Percentiles rank a stretch among this genome's conserved stretches.
Evolutionary conservation across 2,888 invertebrate species (phyloP).

Genomic region (Pyrrhosoma nymphula): DNA sequence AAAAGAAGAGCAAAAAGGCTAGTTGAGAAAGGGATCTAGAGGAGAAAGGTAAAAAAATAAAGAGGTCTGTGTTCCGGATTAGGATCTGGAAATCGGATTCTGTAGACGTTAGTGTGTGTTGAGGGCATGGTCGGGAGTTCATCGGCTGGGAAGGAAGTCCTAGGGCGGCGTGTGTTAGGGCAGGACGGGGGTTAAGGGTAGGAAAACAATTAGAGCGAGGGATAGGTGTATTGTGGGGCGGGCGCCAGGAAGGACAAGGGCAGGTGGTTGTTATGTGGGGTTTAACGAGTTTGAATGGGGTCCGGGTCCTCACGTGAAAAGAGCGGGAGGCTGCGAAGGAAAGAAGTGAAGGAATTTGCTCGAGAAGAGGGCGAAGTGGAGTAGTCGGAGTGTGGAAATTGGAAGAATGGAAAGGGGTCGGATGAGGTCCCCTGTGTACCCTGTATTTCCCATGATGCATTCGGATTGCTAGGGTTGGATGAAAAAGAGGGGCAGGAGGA

Average conservation of each 20-base stretch:
- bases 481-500: not conserved
- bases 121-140: not conserved
- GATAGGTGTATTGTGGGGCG: not conserved
- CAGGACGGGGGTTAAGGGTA: not conserved
- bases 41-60: not conserved
- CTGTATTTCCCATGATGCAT: constrained; percentile 13
- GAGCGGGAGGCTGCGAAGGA: not conserved
- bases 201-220: not conserved
- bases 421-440: not conserved
- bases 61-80: not conserved
- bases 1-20: not conserved
- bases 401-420: not conserved
- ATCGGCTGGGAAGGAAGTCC: not conserved
- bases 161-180: not conserved
- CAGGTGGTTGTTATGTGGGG: not conserved
- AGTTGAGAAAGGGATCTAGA: not conserved
- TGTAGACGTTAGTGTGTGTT: not conserved
- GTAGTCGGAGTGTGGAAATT: not conserved
- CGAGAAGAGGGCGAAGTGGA: not conserved
- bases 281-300: not conserved
- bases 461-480: not conserved
- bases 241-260: not conserved
- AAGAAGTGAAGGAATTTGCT: not conserved
- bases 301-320: not conserved
- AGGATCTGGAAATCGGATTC: not conserved